Base-by-base conservation (phyloP, 2,797 vertebrate species). In the Momotus momota region DNA sequence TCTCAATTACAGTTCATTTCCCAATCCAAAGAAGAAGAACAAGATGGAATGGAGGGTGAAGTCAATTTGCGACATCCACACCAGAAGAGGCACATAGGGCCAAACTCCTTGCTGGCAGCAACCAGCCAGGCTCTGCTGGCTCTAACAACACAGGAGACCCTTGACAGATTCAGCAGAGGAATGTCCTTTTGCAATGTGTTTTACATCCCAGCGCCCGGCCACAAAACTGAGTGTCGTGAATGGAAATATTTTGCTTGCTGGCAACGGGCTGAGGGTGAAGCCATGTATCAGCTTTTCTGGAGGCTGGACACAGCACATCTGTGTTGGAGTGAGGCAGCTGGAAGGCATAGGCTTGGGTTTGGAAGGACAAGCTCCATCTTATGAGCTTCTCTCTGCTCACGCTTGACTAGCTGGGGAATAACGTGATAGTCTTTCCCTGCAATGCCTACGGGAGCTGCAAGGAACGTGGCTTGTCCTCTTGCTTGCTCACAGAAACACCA, bases 201-300 rank as follows among this genome's bases (percentile, higher is more conserved):
- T 79, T 64, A 26, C 81, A 64, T 88, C 91, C 82, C 73, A 72
- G 70, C 41, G 48, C 66, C 70, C 14, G 0, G 66, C 72, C 62
- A 20, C 92, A 72, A 86, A 86, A 70, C n/a, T 13, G 71, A 92
- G 64, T 94, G 81, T 93, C 85, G 94, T 96, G 83, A 93, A 65
- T 0, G 93, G 96, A 96, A 97, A 96, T 84, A 70, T 93, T 92
- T 87, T 43, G 75, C 89, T 95, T 66, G 74, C 64, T 96, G 95
- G 93, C 93, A 94, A 3, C 1, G 43, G 57, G 49, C 92, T 72
- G 18, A 31, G 78, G 66, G 40, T 90, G 67, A 88, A 96, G 94
- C 77, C 93, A 91, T 91, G 93, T 94, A 92, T 93, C 74, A 93
- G 89, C 86, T 91, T 96, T 95, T 94, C 90, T 94, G 80, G 67